Evolutionary conservation across 2,888 invertebrate species (phyloP).

Genomic region (Drosophila pseudotalamancana): DNA sequence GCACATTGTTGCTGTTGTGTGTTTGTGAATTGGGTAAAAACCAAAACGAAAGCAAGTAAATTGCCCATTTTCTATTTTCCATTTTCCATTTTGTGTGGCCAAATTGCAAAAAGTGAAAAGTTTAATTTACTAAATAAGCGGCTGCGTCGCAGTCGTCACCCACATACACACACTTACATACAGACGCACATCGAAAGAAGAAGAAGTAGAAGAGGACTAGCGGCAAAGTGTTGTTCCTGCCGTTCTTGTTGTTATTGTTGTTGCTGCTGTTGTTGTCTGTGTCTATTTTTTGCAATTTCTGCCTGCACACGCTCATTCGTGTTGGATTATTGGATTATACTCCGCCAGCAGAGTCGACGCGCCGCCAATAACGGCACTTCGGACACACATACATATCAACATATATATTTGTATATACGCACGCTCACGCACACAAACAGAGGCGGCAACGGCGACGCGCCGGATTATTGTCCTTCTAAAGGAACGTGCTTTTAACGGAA

Average conservation of each 20-base stretch:
- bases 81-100: conserved; percentile 42
- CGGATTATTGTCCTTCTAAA: conserved; percentile 60
- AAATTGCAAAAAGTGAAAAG: conserved; percentile 78
- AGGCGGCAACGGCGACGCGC: conserved; percentile 41
- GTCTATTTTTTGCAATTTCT: conserved; percentile 75
- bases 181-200: conserved; percentile 23
- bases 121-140: conserved; percentile 76
- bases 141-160: conserved; percentile 33
- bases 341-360: conserved; percentile 44
- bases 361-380: conserved; percentile 62
- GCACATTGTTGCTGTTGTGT: conserved; percentile 27
- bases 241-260: conserved; percentile 30
- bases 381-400: conserved; percentile 23
- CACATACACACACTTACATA: conserved; percentile 3
- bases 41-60: conserved; percentile 63
- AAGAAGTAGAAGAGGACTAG: conserved; percentile 18
- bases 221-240: conserved; percentile 60
- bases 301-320: conserved; percentile 76
- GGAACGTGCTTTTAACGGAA: conserved; percentile 63
- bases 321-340: conserved; percentile 80
- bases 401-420: neutral
- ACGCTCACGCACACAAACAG: conserved; percentile 15
- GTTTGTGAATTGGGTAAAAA: conserved; percentile 60
- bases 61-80: conserved; percentile 71
- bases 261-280: conserved; percentile 47